Evolutionary conservation across 2,888 invertebrate species (phyloP).

Genomic region (Imbricaverruca yamaguchii): DNA sequence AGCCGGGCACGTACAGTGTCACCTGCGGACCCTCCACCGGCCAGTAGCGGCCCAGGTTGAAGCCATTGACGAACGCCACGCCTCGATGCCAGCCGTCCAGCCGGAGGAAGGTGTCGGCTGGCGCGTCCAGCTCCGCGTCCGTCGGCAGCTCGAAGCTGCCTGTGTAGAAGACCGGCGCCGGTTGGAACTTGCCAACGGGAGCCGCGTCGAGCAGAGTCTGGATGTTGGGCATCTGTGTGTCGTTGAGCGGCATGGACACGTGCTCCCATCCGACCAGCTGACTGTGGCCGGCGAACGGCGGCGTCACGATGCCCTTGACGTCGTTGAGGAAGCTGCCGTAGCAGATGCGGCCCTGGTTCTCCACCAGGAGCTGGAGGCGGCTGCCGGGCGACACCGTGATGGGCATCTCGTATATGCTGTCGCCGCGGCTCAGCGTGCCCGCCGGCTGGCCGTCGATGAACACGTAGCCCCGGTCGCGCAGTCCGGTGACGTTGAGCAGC

Average conservation of each 20-base stretch:
- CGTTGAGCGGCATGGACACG: slow-evolving; percentile 1
- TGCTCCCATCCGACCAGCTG: not conserved
- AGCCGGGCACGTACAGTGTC: slow-evolving; percentile 71
- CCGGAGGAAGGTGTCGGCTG: slow-evolving; percentile 57
- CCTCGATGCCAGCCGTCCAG: slow-evolving; percentile 80
- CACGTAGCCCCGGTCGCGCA: slow-evolving; percentile 63
- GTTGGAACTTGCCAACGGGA: no score
- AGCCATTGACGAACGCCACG: slow-evolving; percentile 70
- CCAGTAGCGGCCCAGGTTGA: slow-evolving; percentile 81
- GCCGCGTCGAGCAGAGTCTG: no score
- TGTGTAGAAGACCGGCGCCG: slow-evolving; percentile 29
- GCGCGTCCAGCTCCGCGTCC: not conserved
- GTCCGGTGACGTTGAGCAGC: slow-evolving; percentile 48
- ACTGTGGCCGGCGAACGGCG: slow-evolving; percentile 5
- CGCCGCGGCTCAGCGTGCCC: slow-evolving; percentile 38
- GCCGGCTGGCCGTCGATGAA: slow-evolving; percentile 50
- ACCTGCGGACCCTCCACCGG: slow-evolving; percentile 66
- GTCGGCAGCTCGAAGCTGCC: slow-evolving; percentile 29
- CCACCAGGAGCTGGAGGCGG: slow-evolving; percentile 47
- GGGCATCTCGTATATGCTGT: slow-evolving; percentile 36
- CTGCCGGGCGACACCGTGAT: slow-evolving; percentile 41
- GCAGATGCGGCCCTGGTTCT: slow-evolving; percentile 77
- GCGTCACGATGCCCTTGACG: slow-evolving; percentile 30
- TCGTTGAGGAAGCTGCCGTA: slow-evolving; percentile 42
- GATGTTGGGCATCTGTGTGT: not conserved